phyloP scores from a whole-genome alignment of 2,797 vertebrate species.

The Psittacula derbiana region DNA sequence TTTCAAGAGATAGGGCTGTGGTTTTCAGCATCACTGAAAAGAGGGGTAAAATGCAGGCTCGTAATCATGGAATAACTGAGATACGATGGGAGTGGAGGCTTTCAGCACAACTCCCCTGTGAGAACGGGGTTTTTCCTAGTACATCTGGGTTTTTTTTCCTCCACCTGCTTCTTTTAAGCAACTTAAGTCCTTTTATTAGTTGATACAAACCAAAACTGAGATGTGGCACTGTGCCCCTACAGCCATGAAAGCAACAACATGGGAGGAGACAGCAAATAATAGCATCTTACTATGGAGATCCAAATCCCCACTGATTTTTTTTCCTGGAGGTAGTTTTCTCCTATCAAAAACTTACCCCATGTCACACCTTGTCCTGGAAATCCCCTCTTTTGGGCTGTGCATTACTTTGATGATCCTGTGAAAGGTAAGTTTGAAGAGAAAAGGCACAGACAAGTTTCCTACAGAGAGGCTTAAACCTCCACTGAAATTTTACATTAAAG shows the following conservation, averaged over 20 bases:
- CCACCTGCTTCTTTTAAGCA: neutral
- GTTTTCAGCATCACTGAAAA: neutral
- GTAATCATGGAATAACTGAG: neutral
- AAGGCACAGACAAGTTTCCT: neutral
- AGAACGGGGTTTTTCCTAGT: neutral
- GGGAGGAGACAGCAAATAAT: neutral
- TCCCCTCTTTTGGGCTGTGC: neutral
- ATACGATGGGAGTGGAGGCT: neutral
- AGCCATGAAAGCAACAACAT: neutral
- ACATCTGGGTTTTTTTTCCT: neutral
- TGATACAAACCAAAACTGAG: neutral
- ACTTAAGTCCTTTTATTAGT: neutral
- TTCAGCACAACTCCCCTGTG: neutral
- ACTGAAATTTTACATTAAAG: neutral
- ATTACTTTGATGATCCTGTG: neutral
- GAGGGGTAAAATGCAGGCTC: neutral
- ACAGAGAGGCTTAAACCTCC: neutral
- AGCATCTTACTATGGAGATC: neutral
- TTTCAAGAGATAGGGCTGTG: conserved; percentile 36
- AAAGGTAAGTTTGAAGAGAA: neutral
- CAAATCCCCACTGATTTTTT: neutral
- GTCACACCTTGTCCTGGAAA: neutral
- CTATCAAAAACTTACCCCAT: neutral
- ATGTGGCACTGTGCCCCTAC: neutral
- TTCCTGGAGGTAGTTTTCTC: neutral